A percentile compares a stretch with the other conserved stretches of the same genome.
Evolutionary conservation across 1,140 invertebrate genomes (phyloP).

Genomic region (Nasonia vitripennis): DNA sequence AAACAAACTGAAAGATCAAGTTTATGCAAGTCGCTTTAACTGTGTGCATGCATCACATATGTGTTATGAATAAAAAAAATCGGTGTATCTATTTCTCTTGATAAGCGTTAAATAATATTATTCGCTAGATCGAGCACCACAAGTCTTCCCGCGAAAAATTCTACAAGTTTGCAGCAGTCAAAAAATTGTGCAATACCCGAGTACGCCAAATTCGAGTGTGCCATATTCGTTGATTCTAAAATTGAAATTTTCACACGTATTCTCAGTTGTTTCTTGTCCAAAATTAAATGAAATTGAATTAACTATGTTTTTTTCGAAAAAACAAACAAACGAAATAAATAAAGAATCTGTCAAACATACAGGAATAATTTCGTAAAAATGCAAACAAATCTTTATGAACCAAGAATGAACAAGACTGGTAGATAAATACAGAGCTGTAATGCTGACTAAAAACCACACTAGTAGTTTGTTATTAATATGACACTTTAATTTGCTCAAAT

Average conservation of each 20-base stretch:
- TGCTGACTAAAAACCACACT: constrained; percentile 42
- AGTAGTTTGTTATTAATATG: background rate
- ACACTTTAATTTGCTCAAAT: background rate
- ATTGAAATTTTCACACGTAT: constrained; percentile 40
- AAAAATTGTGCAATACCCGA: constrained; percentile 41
- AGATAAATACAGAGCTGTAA: constrained; percentile 61
- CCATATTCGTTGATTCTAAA: constrained; percentile 55
- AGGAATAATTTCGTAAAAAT: constrained; percentile 59
- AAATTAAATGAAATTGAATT: constrained; percentile 42
- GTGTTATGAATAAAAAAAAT: constrained; percentile 36
- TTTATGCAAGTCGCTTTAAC: constrained; percentile 45
- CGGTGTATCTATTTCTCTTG: constrained; percentile 32
- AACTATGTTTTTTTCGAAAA: constrained; percentile 35
- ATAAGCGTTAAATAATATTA: constrained; percentile 35
- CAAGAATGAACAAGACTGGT: constrained; percentile 70
- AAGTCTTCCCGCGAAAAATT: constrained; percentile 49
- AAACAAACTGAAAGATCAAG: constrained; percentile 1
- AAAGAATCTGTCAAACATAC: constrained; percentile 56
- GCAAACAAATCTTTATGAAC: constrained; percentile 59
- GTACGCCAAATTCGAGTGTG: constrained; percentile 62
- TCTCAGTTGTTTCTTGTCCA: constrained; percentile 51
- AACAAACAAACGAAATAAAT: constrained; percentile 43
- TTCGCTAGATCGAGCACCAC: constrained; percentile 31
- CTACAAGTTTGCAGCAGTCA: constrained; percentile 35
- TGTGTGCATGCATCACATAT: constrained; percentile 42